phyloP scores from a whole-genome alignment of 2,797 vertebrate species.

The Morelia viridis region DNA sequence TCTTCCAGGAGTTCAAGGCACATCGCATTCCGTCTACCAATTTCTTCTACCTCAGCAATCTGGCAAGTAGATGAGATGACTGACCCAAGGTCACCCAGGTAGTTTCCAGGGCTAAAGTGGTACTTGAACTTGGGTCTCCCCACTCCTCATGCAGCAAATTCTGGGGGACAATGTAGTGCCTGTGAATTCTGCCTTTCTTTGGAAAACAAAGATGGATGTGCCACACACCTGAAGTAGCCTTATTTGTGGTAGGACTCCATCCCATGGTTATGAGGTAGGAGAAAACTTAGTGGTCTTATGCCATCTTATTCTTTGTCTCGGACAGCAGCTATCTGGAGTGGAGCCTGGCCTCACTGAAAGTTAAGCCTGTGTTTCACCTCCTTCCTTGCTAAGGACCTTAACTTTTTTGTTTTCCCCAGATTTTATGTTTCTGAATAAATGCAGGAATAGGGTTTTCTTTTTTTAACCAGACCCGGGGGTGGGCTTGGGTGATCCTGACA shows the following conservation, averaged over 20 bases:
- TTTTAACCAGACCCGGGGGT: conserved; percentile 16
- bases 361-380: background rate
- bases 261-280: background rate
- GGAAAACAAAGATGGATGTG: background rate
- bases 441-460: conserved; percentile 19
- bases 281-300: background rate
- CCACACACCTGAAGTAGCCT: background rate
- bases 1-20: background rate
- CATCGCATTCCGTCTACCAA: background rate
- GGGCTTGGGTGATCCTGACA: conserved; percentile 69
- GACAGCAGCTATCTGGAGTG: background rate
- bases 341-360: too few relatives aligned
- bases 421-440: conserved; percentile 10
- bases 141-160: background rate
- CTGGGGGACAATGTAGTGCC: background rate
- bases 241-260: background rate
- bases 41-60: background rate
- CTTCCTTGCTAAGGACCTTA: background rate
- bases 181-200: background rate
- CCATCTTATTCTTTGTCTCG: background rate
- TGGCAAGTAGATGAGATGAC: background rate
- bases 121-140: background rate
- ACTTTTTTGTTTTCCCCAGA: rapidly evolving
- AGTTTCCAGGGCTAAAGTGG: background rate
- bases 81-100: background rate